Conservation (phyloP, 2,888 invertebrate species). For the Coelogynopora nodosa region DNA sequence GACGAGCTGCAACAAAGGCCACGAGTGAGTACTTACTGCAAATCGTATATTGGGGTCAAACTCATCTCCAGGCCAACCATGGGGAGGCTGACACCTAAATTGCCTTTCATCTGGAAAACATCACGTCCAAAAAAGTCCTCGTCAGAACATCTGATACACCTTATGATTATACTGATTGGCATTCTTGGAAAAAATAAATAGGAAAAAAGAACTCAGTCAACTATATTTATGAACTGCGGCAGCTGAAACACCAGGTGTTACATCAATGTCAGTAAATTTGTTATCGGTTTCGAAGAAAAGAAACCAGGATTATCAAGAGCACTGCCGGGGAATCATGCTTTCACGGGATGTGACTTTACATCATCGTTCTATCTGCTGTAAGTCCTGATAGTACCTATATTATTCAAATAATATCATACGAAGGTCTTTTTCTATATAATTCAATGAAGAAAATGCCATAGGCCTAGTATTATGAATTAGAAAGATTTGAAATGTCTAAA, state of each 20-base stretch:
- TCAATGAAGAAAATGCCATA: no score
- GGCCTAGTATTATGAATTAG: no score
- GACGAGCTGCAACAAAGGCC: no score
- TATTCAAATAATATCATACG: no score
- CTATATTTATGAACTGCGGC: slow-evolving; percentile 41
- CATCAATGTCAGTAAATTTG: slow-evolving; percentile 38
- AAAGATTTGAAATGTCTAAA: no score
- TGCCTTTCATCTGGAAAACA: slow-evolving; percentile 21
- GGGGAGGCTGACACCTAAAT: slow-evolving; percentile 43
- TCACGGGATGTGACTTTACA: slow-evolving; percentile 45
- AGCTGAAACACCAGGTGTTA: slow-evolving; percentile 36
- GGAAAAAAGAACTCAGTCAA: background rate
- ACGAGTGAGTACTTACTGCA: no score
- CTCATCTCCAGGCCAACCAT: background rate
- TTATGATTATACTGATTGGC: slow-evolving; percentile 38
- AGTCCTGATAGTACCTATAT: no score
- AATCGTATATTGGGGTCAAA: background rate
- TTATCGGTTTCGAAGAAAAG: background rate
- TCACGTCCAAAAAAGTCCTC: slow-evolving; percentile 1
- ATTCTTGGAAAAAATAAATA: background rate
- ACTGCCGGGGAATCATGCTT: slow-evolving; percentile 38
- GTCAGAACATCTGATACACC: slow-evolving; percentile 42
- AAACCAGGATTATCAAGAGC: slow-evolving; percentile 38
- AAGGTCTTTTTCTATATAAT: no score
- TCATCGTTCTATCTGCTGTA: no score